These are phyloP conservation scores for Leucophenga varia DNA, from an alignment of 1,140 invertebrate species.

Conservation along the genomic window DNA sequence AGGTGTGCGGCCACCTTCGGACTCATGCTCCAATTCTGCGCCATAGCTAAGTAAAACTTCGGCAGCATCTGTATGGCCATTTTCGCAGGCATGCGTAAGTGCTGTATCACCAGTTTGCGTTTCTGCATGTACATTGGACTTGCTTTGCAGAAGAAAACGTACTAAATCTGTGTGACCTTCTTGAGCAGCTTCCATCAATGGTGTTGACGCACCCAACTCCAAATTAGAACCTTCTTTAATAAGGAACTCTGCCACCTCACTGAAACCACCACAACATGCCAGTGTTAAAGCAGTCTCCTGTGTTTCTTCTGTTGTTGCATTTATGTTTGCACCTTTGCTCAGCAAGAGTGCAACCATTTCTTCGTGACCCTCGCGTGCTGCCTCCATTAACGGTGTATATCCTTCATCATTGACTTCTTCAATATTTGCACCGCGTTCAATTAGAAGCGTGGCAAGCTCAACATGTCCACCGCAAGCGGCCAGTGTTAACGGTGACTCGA, in stretches of 20 bases:
- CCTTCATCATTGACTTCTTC: constrained; percentile 99
- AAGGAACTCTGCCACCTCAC: constrained; percentile 96
- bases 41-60: constrained; percentile 85
- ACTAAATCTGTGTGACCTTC: constrained; percentile 96
- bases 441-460: constrained; percentile 89
- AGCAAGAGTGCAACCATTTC: constrained; percentile 96
- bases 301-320: constrained; percentile 97
- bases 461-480: constrained; percentile 98
- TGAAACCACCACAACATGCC: constrained; percentile 95
- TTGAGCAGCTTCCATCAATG: constrained; percentile 97
- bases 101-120: constrained; percentile 96
- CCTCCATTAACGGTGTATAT: constrained; percentile 99
- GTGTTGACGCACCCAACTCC: constrained; percentile 94
- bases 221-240: constrained; percentile 95
- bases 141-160: constrained; percentile 77
- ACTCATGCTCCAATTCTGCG: constrained; percentile 91
- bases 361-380: constrained; percentile 95
- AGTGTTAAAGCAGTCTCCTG: constrained; percentile 96
- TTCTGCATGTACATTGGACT: constrained; percentile 89
- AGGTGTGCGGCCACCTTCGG: constrained; percentile 92
- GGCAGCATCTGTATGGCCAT: constrained; percentile 92
- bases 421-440: constrained; percentile 96
- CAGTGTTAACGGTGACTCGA: constrained; percentile 96
- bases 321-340: constrained; percentile 93
- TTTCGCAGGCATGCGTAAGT: constrained; percentile 96